These are phyloP conservation scores for Rhineura floridana DNA, from an alignment of 2,113 vertebrate species.

Conservation along the genomic window DNA sequence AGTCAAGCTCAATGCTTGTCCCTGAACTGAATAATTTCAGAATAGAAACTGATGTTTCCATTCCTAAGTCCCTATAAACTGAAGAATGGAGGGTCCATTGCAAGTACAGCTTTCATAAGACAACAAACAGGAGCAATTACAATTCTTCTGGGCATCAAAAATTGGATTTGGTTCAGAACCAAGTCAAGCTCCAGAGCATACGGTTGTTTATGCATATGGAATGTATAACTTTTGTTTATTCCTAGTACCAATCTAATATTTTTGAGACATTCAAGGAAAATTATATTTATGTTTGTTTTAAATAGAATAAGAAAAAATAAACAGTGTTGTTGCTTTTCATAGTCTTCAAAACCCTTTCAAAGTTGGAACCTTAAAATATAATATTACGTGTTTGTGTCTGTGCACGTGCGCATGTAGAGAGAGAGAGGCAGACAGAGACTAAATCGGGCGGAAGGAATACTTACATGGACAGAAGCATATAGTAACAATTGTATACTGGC, in stretches of 20 bases:
- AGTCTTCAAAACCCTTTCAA: background rate
- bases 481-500: constrained; percentile 59
- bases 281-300: background rate
- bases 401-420: too few species aligned
- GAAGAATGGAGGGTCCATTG: constrained; percentile 14
- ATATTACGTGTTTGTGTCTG: too few species aligned
- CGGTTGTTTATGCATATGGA: background rate
- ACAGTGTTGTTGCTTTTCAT: background rate
- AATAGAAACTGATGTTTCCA: background rate
- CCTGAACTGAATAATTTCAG: background rate
- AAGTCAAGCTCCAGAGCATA: background rate
- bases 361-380: background rate
- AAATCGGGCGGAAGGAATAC: constrained; percentile 48
- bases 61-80: background rate
- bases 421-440: background rate
- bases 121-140: background rate
- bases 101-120: background rate
- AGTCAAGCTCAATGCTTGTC: background rate
- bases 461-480: constrained; percentile 79
- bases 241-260: background rate
- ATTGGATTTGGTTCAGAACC: background rate
- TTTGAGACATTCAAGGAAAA: background rate
- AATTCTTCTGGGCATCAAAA: constrained; percentile 20
- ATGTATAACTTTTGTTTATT: background rate
- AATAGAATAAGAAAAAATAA: background rate